Percentiles rank a stretch among this genome's conserved stretches.
Conservation (phyloP, 2,888 invertebrate species). For the Hyposoter didymator region DNA sequence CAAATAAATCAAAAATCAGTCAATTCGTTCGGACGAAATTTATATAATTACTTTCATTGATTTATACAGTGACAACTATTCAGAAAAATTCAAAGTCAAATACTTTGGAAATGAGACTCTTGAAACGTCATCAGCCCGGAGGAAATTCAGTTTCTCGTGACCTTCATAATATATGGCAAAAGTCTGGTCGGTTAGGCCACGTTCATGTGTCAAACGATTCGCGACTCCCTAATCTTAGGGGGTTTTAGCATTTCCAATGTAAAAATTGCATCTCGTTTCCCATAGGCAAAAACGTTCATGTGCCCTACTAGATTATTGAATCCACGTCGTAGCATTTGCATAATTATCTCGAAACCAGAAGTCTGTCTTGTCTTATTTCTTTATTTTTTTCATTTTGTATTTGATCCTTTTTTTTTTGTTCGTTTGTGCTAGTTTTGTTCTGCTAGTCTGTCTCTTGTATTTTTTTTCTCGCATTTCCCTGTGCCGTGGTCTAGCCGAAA, state of each 20-base stretch:
- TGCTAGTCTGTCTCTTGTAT: slow-evolving; percentile 20
- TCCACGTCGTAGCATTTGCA: slow-evolving; percentile 57
- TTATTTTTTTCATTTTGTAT: slow-evolving; percentile 32
- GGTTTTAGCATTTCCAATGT: slow-evolving; percentile 51
- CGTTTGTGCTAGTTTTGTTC: slow-evolving; percentile 26
- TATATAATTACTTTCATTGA: not conserved
- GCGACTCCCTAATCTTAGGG: slow-evolving; percentile 35
- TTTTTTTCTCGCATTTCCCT: slow-evolving; percentile 29
- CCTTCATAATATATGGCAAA: too few relatives aligned
- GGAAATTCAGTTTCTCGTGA: not conserved
- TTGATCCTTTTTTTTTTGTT: slow-evolving; percentile 23
- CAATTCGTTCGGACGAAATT: not conserved
- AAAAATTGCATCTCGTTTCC: slow-evolving; percentile 53
- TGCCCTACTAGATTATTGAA: slow-evolving; percentile 58
- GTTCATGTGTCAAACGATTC: slow-evolving; percentile 49
- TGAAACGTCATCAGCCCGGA: not conserved
- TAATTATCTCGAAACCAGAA: slow-evolving; percentile 64
- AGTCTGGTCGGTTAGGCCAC: not conserved
- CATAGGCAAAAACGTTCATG: slow-evolving; percentile 21
- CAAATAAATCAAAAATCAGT: not conserved
- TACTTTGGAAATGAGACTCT: not conserved
- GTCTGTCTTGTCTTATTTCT: slow-evolving; percentile 20
- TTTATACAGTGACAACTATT: not conserved
- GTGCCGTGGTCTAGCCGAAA: slow-evolving; percentile 50
- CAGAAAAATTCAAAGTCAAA: not conserved